Evolutionary conservation across 2,888 invertebrate species (phyloP).

Genomic region (Watsonalla cultraria): DNA sequence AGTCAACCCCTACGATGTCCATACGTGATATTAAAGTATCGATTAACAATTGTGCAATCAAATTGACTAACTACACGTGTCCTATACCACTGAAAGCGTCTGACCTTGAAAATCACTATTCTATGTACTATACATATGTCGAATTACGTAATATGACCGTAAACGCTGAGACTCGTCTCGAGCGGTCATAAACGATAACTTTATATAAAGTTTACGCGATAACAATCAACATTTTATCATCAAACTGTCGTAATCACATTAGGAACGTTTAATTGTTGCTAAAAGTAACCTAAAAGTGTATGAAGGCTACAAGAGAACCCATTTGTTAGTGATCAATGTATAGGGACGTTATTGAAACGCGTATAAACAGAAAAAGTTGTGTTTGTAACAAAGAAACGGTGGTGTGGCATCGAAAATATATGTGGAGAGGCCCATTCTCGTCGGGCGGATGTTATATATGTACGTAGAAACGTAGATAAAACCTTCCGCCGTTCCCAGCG

Average conservation of each 20-base stretch:
- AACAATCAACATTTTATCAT: slow-evolving; percentile 31
- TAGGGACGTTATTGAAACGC: slow-evolving; percentile 44
- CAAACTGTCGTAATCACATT: slow-evolving; percentile 22
- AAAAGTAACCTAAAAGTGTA: slow-evolving; percentile 58
- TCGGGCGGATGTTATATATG: slow-evolving; percentile 76
- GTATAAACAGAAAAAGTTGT: slow-evolving; percentile 65
- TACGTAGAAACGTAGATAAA: slow-evolving; percentile 79
- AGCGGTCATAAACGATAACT: slow-evolving; percentile 44
- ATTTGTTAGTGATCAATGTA: slow-evolving; percentile 49
- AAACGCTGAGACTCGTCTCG: slow-evolving; percentile 50
- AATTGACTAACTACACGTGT: slow-evolving; percentile 23
- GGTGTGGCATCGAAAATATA: slow-evolving; percentile 65
- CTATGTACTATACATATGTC: slow-evolving; percentile 37
- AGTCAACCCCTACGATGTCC: slow-evolving; percentile 16
- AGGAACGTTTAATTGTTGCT: slow-evolving; percentile 28
- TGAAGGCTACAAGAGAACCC: slow-evolving; percentile 17
- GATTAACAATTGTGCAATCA: slow-evolving; percentile 32
- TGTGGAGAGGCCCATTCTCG: slow-evolving; percentile 63
- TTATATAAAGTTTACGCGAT: slow-evolving; percentile 39
- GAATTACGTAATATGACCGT: slow-evolving; percentile 59
- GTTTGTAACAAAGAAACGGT: slow-evolving; percentile 63
- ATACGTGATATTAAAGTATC: slow-evolving; percentile 9
- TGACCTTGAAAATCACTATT: slow-evolving; percentile 61
- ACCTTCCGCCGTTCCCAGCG: slow-evolving; percentile 75
- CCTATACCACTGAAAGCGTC: slow-evolving; percentile 51